These are phyloP conservation scores for Clarias pachynema DNA, from an alignment of 2,797 vertebrate species.

Conservation along the genomic window DNA sequence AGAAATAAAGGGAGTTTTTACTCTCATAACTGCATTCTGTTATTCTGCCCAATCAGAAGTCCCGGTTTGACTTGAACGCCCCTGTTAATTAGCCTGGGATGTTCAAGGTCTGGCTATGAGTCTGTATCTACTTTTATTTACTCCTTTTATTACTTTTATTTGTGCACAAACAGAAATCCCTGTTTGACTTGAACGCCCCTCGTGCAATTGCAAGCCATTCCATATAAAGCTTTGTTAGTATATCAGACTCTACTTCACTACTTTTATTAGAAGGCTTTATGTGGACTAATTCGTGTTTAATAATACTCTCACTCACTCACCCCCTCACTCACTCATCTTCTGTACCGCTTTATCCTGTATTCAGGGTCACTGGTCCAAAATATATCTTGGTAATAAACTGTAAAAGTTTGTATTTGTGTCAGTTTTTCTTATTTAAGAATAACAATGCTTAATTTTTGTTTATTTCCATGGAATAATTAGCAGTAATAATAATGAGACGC, in stretches of 20 bases:
- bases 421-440: neutral
- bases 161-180: neutral
- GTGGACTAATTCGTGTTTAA: no score
- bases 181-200: no score
- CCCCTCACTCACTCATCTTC: no score
- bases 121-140: neutral
- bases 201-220: neutral
- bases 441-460: neutral
- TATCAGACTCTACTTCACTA: neutral
- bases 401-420: neutral
- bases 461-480: neutral
- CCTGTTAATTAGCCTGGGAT: no score
- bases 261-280: neutral
- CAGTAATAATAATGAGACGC: neutral
- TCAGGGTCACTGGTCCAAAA: no score
- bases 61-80: no score
- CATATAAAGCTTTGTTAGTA: neutral
- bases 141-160: neutral
- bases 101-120: no score
- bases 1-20: no score
- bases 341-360: no score
- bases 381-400: neutral
- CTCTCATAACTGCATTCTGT: no score
- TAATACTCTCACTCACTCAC: no score
- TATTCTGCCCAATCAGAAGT: no score